Base-by-base conservation (phyloP, 2,113 vertebrate species). In the Carassius auratus region DNA sequence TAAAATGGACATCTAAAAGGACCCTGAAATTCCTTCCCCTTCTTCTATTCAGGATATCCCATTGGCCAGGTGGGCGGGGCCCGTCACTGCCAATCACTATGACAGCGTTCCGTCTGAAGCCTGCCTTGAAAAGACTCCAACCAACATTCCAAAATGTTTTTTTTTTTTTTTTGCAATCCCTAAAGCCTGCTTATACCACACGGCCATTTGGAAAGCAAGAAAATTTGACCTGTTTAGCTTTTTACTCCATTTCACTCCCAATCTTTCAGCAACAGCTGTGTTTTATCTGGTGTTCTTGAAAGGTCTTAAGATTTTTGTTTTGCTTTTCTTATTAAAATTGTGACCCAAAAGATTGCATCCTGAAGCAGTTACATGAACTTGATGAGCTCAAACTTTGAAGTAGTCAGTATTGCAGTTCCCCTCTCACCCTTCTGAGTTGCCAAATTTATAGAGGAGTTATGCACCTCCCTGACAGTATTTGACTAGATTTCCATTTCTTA, bases 1-100 rank as follows among this genome's bases (percentile, higher is more conserved):
- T 79, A 97, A 97, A 94, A 95, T 97, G 4, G 94, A 92, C 30
- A 95, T 96, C 93, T 98, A 96, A 97, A 87, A 91, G 87, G 52
- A 45, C 83, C 73, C 77, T 59, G 52, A 8, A 84, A 38, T 57
- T 71, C 74, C 50, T 78, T 83, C 48, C 88, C 91, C 90, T 87
- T 90, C 90, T 92, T 90, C 90, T 92, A 89, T 92, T 94, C 88
- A 95, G 94, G 94, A 95, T 55, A 88, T 93, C 92, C 86, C 91
- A 91, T 93, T 91, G 89, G 93, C 94, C 88, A 84, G 92, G 79
- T 87, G 91, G 92, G 92, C 89, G 87, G 93, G 92, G 94, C 87
- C 78, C 80, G 89, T 94, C 92, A 91, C 94, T 93, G 93, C 94
- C 95, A 83, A 87, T 92, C 91, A 91, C 86, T 91, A 89, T 92